Evolutionary conservation across 2,888 invertebrate species (phyloP).

Genomic region (Drosophila subquinaria): DNA sequence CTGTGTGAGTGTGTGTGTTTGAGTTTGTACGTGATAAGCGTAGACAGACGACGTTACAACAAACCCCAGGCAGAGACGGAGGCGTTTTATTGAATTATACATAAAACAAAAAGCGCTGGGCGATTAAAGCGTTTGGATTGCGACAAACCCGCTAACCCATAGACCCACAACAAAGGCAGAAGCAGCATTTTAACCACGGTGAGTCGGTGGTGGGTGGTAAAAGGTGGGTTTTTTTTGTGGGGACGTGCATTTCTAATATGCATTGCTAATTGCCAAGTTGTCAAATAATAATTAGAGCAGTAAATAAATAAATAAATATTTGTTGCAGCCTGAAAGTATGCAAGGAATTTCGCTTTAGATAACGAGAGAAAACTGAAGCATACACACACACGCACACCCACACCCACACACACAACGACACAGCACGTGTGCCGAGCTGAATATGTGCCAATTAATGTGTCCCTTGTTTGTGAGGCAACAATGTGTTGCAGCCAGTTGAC

Average conservation of each 20-base stretch:
- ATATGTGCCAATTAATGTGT: slow-evolving; percentile 14
- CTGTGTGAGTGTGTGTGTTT: slow-evolving; percentile 29
- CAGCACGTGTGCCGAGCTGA: slow-evolving; percentile 14
- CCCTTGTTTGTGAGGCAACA: slow-evolving; percentile 19
- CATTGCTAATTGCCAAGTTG: slow-evolving; percentile 41
- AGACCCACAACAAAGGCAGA: slow-evolving; percentile 47
- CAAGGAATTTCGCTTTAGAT: slow-evolving; percentile 26
- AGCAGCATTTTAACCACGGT: slow-evolving; percentile 14
- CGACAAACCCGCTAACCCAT: slow-evolving; percentile 58
- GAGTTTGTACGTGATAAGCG: slow-evolving; percentile 69
- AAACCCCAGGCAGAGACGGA: slow-evolving; percentile 56
- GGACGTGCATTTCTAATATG: slow-evolving; percentile 19
- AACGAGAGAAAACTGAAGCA: slow-evolving; percentile 9
- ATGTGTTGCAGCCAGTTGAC: slow-evolving; percentile 20
- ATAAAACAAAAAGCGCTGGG: slow-evolving; percentile 60
- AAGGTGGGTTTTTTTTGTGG: too few species aligned
- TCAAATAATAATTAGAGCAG: slow-evolving; percentile 43
- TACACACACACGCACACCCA: slow-evolving; percentile 1
- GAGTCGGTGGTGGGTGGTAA: slow-evolving; percentile 6
- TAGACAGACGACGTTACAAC: slow-evolving; percentile 71
- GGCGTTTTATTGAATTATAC: slow-evolving; percentile 70
- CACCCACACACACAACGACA: not conserved
- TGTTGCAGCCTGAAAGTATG: slow-evolving; percentile 36
- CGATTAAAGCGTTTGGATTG: slow-evolving; percentile 60
- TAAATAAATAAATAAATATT: slow-evolving; percentile 29